A percentile compares a stretch with the other conserved stretches of the same genome.
Evolutionary conservation across 2,888 invertebrate genomes (phyloP).

Genomic region (Zaprionus bogoriensis): DNA sequence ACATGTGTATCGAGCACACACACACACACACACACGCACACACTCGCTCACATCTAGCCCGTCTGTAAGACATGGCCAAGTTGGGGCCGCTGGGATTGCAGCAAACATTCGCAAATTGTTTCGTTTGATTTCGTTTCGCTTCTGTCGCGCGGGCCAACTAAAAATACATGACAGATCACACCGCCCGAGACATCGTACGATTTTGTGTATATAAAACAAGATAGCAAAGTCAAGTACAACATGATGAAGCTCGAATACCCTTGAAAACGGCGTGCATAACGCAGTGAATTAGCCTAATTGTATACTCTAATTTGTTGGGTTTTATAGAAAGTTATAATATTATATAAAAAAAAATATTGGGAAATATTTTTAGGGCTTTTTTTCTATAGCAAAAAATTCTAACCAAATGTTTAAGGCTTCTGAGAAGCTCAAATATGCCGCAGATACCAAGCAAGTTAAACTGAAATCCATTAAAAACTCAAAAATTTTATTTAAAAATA

Average conservation of each 20-base stretch:
- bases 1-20: background rate
- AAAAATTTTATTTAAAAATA: too few relatives aligned
- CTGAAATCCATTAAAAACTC: too few relatives aligned
- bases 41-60: background rate
- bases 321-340: too few relatives aligned
- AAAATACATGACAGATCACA: conserved; percentile 62
- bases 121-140: conserved; percentile 51
- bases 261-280: background rate
- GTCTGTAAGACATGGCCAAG: conserved; percentile 25
- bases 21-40: background rate
- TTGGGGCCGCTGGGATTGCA: conserved; percentile 30
- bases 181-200: conserved; percentile 72
- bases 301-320: background rate
- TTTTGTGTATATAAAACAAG: conserved; percentile 72
- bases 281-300: background rate
- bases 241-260: conserved; percentile 40
- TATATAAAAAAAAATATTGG: too few relatives aligned
- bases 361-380: too few relatives aligned
- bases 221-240: conserved; percentile 42
- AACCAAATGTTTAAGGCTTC: too few relatives aligned
- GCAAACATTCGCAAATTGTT: conserved; percentile 67
- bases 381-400: too few relatives aligned
- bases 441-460: too few relatives aligned
- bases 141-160: conserved; percentile 62
- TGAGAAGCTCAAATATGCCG: too few relatives aligned